Evolutionary conservation across 2,888 invertebrate species (phyloP).

Genomic region (Cosmorhoe ocellata): DNA sequence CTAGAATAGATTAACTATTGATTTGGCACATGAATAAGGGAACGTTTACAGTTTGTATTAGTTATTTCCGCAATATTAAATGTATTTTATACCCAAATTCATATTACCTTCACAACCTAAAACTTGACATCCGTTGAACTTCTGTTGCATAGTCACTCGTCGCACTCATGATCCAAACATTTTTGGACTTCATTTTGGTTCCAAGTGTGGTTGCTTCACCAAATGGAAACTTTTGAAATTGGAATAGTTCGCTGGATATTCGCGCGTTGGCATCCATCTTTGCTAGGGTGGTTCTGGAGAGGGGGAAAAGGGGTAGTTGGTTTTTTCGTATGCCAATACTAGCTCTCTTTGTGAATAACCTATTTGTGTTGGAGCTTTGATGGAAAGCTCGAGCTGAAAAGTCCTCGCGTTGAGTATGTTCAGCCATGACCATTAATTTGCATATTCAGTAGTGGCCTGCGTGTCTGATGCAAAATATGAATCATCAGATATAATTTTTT

Average conservation of each 20-base stretch:
- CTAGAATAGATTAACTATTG: no score
- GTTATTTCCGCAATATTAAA: no score
- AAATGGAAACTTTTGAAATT: conserved; percentile 76
- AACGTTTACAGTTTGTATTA: no score
- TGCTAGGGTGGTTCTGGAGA: conserved; percentile 53
- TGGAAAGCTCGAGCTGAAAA: conserved; percentile 29
- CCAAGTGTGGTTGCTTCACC: conserved; percentile 61
- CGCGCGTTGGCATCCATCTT: conserved; percentile 68
- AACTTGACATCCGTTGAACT: no score
- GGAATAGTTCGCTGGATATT: conserved; percentile 76
- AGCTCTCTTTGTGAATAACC: conserved; percentile 58
- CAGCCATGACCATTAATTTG: conserved; percentile 12
- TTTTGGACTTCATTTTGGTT: conserved; percentile 59
- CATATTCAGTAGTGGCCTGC: neutral
- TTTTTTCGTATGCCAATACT: conserved; percentile 64
- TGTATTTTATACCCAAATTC: no score
- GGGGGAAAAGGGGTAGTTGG: conserved; percentile 41
- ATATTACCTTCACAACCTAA: no score
- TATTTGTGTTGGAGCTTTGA: conserved; percentile 56
- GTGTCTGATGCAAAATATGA: no score
- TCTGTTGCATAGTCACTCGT: neutral
- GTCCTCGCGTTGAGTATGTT: conserved; percentile 15
- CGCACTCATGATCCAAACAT: conserved; percentile 10
- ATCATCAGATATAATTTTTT: no score
- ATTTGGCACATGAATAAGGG: no score